Evolutionary conservation across 2,888 invertebrate species (phyloP), one percentile per base, ranked within the genome.

Genomic region (Lordiphosa fenestrarum): DNA sequence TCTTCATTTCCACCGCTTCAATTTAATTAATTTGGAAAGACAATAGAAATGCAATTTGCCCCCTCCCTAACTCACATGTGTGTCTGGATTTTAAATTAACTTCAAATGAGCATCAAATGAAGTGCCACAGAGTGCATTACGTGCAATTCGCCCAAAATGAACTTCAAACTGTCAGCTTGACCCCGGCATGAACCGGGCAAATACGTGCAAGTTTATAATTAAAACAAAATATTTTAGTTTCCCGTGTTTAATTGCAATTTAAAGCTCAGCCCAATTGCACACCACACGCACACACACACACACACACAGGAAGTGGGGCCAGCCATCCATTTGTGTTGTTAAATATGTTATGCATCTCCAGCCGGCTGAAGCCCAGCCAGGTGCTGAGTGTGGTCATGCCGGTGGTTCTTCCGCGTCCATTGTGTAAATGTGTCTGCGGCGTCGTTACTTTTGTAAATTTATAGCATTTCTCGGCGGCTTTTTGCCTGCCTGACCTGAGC

Each of bases 141-240:
- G 39, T 42, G 42, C 42, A 25, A 30, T 38, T 59, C 10, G 30
- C 51, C 39, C 47, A 36, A 13, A 36, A 47, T 47, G 47, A 56
- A 51, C 33, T 47, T 5, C 33, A 5, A 62, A 61, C 25, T 41
- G 47, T 42, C 48, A 35, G 48, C 10, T 48, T 23, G 37, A 37
- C 36, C 21, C 36, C 13, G n/a, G 10, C 35, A 38, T 37, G 37
- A 51, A 40, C 35, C 41, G 30, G 23, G 23, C 35, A 21, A 15
- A 19, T 30, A 40, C n/a, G 51, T 35, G 42, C 30, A 39, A 64
- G 64, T 69, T 74, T 71, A 66, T 71, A 73, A 71, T 73, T 71
- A 75, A 72, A 73, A 66, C 68, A 69, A 73, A 73, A 73, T 75
- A 75, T 72, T 73, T 76, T 73, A 60, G 60, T 66, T 53, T 23